A percentile compares a stretch with the other conserved stretches of the same genome.
phyloP scores from a whole-genome alignment of 1,140 invertebrate genomes.

The Saxidomus purpurata region DNA sequence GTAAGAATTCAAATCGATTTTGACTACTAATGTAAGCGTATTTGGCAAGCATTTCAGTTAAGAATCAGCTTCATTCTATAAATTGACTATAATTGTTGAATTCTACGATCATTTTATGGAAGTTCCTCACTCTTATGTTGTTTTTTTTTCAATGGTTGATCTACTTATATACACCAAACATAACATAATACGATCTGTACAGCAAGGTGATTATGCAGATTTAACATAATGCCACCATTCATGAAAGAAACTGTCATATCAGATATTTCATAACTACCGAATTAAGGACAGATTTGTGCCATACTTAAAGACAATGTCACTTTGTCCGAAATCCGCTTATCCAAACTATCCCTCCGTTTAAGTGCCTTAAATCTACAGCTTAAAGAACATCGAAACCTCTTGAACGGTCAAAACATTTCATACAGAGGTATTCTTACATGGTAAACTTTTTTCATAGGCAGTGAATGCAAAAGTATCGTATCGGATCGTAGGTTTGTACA shows the following conservation, averaged over 20 bases:
- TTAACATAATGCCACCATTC: not conserved
- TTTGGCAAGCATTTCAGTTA: no score
- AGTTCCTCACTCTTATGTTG: no score
- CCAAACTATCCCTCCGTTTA: not conserved
- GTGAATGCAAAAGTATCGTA: not conserved
- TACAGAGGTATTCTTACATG: not conserved
- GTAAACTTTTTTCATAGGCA: not conserved
- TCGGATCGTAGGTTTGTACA: not conserved
- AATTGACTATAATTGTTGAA: no score
- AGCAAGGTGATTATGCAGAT: not conserved
- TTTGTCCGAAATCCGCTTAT: slow-evolving; percentile 1
- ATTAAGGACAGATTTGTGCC: not conserved
- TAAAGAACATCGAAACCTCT: not conserved
- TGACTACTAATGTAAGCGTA: no score
- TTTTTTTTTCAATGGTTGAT: no score
- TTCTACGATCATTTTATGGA: no score
- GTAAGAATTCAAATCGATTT: no score
- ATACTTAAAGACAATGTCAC: not conserved
- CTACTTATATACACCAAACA: no score
- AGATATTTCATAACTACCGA: not conserved
- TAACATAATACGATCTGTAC: no score
- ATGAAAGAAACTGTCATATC: slow-evolving; percentile 11
- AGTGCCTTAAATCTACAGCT: slow-evolving; percentile 17
- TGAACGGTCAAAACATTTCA: slow-evolving; percentile 28
- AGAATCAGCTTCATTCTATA: no score